Evolutionary conservation across 2,113 vertebrate genomes (phyloP).

Genomic region (Zosterops borbonicus): DNA sequence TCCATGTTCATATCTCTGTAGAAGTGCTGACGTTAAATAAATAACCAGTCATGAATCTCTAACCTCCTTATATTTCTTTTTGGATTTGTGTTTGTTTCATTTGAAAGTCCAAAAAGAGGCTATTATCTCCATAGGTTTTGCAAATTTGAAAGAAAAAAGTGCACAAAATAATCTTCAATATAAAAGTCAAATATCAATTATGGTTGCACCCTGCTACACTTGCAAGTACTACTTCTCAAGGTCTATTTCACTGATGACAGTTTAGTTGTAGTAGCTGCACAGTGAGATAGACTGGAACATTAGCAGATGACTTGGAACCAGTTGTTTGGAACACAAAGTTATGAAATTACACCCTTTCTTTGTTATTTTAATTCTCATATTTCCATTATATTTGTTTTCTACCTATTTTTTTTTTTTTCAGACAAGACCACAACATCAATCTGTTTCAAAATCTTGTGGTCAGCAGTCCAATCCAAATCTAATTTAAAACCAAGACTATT

Average conservation of each 20-base stretch:
- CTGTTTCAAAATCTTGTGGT: not conserved
- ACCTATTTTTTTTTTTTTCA: not conserved
- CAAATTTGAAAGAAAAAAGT: not conserved
- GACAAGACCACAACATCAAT: not conserved
- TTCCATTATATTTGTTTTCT: not conserved
- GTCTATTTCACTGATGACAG: not conserved
- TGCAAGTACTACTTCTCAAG: not conserved
- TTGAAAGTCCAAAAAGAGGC: not conserved
- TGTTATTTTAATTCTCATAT: not conserved
- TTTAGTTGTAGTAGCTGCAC: not conserved
- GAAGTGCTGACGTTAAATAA: not conserved
- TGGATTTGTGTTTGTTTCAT: not conserved
- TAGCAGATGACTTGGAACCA: not conserved
- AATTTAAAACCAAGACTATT: not conserved
- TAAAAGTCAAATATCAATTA: not conserved
- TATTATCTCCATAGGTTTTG: not conserved
- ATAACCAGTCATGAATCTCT: not conserved
- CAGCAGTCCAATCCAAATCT: not conserved
- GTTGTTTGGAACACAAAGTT: not conserved
- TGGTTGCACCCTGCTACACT: not conserved
- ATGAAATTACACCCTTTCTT: not conserved
- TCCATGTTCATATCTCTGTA: accelerated
- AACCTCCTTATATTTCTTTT: not conserved
- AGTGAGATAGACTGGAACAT: not conserved
- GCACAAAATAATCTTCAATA: not conserved